Base-by-base conservation (phyloP, 2,888 invertebrate genomes). In the Rhamnusium bicolor region DNA sequence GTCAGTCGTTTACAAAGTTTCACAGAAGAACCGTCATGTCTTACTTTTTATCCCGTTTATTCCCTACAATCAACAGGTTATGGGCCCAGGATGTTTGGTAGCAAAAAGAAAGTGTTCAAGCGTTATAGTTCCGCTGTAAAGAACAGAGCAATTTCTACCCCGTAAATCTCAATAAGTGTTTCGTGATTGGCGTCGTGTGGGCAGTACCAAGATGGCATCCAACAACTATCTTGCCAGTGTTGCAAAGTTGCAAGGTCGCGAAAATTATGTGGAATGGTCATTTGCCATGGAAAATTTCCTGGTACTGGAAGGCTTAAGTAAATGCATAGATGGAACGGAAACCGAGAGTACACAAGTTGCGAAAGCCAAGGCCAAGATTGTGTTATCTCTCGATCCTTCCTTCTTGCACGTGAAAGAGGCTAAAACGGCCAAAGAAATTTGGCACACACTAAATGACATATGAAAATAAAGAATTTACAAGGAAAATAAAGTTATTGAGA, bases 381-480 rank as follows among this genome's bases (percentile, higher is more conserved):
- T 56, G 56, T 56, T 58, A 4, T 58, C 29, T 58, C 58, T 32
- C 32, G 32, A 32, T 32, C 32, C 32, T 32, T 32, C 32, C 32
- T 32, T 32, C 6, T 5, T 32, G 32, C 32, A 32, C 32, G 32
- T 32, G 32, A 32, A 32, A 8, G 32, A 32, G 32, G 32, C 32
- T 32, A 32, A 32, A 32, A 32, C 32, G 32, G 8, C 32, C 8
- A 32, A 32, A 32, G 32, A 32, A 32, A 8, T 32, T 32, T 32
- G 32, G 5, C 24, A 32, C 47, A 62, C 46, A 16, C 62, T 62
- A 19, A 47, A 62, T 16, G n/a, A 62, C 19, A n/a, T n/a, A n/a
- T n/a, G 60, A 58, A 68, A 68, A 68, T 46, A 58, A 68, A 47
- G 68, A 58, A 47, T 68, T 68, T 46, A 56, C 47, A 46, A 58